Percentiles rank a stretch among this genome's conserved stretches.
Evolutionary conservation across 2,888 invertebrate species (phyloP).

Genomic region (Glaucopsyche alexis): DNA sequence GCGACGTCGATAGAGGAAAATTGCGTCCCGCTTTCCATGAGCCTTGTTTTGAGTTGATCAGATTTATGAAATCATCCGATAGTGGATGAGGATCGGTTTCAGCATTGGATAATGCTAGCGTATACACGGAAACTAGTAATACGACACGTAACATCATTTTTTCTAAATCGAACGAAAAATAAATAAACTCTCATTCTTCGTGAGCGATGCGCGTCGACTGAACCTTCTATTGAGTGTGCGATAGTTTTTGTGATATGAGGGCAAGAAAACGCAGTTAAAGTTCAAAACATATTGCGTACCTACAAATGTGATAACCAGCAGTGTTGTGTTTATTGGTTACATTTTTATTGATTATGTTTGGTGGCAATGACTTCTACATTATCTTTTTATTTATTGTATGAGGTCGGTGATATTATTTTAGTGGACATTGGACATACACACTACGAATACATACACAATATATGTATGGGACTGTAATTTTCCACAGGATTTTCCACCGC

Average conservation of each 20-base stretch:
- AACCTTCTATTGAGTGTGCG: conserved; percentile 40
- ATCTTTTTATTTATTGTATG: no score
- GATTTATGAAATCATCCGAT: conserved; percentile 85
- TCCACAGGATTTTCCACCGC: no score
- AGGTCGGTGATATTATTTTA: no score
- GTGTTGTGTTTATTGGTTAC: neutral
- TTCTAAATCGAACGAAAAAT: conserved; percentile 29
- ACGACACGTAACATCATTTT: conserved; percentile 55
- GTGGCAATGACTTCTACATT: neutral
- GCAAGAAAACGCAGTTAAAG: neutral
- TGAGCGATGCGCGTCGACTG: conserved; percentile 62
- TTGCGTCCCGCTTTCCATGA: conserved; percentile 91
- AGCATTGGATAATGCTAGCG: conserved; percentile 47
- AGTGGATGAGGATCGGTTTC: conserved; percentile 70
- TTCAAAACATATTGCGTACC: neutral
- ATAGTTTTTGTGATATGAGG: conserved; percentile 19
- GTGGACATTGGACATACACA: no score
- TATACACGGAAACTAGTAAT: conserved; percentile 52
- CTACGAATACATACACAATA: no score
- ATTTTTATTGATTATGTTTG: neutral
- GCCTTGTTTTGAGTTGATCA: conserved; percentile 83
- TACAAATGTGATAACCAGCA: neutral
- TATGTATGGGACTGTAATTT: no score
- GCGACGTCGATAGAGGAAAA: conserved; percentile 81
- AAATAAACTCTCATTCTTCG: conserved; percentile 50